phyloP scores from a whole-genome alignment of 2,888 invertebrate genomes.

The Steinernema carpocapsae region DNA sequence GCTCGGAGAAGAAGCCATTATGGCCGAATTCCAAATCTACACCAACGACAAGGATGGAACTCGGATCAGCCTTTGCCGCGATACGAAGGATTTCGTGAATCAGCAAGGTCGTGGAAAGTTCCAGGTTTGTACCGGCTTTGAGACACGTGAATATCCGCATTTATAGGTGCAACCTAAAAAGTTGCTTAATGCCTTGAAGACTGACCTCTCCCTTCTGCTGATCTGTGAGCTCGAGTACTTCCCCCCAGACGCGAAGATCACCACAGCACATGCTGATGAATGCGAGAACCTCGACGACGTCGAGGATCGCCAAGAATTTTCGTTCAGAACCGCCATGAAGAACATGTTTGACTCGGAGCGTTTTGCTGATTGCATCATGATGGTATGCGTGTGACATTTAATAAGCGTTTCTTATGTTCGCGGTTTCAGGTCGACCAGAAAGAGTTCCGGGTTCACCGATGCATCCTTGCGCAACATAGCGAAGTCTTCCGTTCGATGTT shows the following conservation, averaged over 20 bases:
- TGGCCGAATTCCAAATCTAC: conserved; percentile 68
- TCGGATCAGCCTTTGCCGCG: conserved; percentile 63
- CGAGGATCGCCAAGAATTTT: conserved; percentile 38
- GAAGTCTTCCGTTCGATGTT: conserved; percentile 66
- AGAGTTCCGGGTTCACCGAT: conserved; percentile 59
- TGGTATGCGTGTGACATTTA: conserved; percentile 42
- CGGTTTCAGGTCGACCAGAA: conserved; percentile 56
- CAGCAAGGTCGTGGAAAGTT: conserved; percentile 68
- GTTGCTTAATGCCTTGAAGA: conserved; percentile 56
- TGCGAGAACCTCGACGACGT: conserved; percentile 49
- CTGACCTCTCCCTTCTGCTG: conserved; percentile 60
- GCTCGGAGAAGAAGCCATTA: conserved; percentile 63
- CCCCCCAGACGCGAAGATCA: conserved; percentile 58
- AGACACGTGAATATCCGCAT: background rate
- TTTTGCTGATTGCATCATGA: conserved; percentile 62
- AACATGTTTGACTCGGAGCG: conserved; percentile 61
- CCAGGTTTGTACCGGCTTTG: conserved; percentile 48
- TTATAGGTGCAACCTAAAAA: conserved; percentile 58
- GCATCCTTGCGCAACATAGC: conserved; percentile 62
- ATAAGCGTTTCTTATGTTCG: too few species aligned
- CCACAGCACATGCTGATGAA: conserved; percentile 56
- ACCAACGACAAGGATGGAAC: conserved; percentile 52
- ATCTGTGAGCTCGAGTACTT: conserved; percentile 61
- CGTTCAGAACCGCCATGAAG: conserved; percentile 36
- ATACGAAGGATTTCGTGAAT: conserved; percentile 67